Evolutionary conservation across 2,888 invertebrate species (phyloP), one percentile per base, ranked within the genome.

Genomic region (Rosalia funebris): DNA sequence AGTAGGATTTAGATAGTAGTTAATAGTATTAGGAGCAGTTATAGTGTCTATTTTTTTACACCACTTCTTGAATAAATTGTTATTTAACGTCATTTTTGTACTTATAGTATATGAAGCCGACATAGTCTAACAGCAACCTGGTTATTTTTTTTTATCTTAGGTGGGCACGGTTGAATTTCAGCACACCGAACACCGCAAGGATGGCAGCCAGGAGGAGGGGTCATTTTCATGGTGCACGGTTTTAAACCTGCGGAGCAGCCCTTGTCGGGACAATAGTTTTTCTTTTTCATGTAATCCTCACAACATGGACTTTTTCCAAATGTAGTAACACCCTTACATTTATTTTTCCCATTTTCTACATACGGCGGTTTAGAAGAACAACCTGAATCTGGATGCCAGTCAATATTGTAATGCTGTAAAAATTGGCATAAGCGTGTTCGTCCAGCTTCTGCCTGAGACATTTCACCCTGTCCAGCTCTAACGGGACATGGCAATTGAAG

Each of bases 191-290:
- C 71, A 1, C 77, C 79, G 53, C 75, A 74, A 1, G 81, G 81
- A 64, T 81, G 76, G 46, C 79, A 75, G 19, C 70, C 70, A 2
- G 71, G 55, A 10, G 80, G 79, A 1, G 79, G 77, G 5, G 65
- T 71, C 61, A 81, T 59, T 59, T 75, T 76, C 78, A 81, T 79
- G 9, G 66, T 56, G 61, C 80, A 80, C 0, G 79, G 79, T 69
- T 80, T 78, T 65, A 78, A 81, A 17, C 80, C 81, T 10, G 78
- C 78, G 2, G 80, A 79, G 65, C 81, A 81, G 2, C 74, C 74
- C 15, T 68, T 62, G 47, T 71, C 68, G 54, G 61, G 59, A 9
- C 47, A 47, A 4, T 20, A 44, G 34, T 48, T 32, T 36, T 63
- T 60, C 7, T 63, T 68, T 37, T 68, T 66, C 32, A 46, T 57